These are phyloP conservation scores for Enteromius unitaeniatus DNA, from an alignment of 2,797 vertebrate species.

Conservation along the genomic window DNA sequence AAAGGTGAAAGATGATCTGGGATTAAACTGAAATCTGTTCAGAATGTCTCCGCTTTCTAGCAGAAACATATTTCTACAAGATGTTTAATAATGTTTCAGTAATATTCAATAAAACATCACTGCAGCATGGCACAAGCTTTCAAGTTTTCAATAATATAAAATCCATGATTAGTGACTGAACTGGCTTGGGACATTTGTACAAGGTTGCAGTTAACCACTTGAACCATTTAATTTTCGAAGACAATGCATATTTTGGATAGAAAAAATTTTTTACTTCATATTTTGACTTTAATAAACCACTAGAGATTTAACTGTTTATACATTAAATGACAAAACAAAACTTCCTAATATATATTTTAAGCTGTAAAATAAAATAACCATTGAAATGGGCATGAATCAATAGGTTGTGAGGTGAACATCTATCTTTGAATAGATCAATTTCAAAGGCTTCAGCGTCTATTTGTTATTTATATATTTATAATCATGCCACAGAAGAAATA, in stretches of 20 bases:
- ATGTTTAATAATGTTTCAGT: background rate
- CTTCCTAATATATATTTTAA: background rate
- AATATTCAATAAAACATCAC: background rate
- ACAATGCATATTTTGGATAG: background rate
- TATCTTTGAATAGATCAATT: background rate
- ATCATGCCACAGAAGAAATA: constrained; percentile 1
- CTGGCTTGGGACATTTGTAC: background rate
- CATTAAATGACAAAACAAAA: background rate
- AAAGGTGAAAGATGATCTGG: background rate
- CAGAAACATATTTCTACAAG: background rate
- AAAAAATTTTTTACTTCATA: background rate
- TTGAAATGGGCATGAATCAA: background rate
- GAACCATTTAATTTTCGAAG: background rate
- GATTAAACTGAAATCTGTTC: background rate
- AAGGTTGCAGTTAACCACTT: background rate
- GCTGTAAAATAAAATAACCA: background rate
- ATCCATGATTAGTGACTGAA: background rate
- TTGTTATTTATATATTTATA: background rate
- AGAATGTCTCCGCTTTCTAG: background rate
- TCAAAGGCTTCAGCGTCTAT: background rate
- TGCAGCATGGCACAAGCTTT: background rate
- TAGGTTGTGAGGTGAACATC: background rate
- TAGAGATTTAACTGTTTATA: background rate
- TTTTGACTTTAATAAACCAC: background rate
- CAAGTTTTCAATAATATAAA: background rate